Evolutionary conservation across 2,113 vertebrate genomes (phyloP), one percentile per base, ranked within the genome.

Genomic region (Phyllostomus hastatus): DNA sequence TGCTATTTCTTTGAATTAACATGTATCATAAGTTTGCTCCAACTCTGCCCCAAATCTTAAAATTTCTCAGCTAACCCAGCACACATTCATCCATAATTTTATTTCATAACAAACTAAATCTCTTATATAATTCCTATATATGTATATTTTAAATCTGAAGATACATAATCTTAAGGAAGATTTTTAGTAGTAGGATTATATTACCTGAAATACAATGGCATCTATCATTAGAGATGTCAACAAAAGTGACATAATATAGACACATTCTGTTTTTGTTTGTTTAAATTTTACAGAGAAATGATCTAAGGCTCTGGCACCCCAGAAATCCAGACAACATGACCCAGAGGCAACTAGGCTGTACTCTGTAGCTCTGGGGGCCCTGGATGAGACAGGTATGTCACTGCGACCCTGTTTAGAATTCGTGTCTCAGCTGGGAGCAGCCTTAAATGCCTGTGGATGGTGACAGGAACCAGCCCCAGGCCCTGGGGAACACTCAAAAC

Each of bases 321-420:
- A 17, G 46, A 35, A 31, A 5, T 4, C 3, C 8, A 28, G 24
- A 1, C 2, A 0, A 1, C 2, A 0, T 19, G 10, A 9, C 67
- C 31, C 4, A 12, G 72, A 26, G 2, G 59, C 1, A 2, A 24
- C 1, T 1, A 4, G 7, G 0, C 4, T 22, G 46, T 1, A 8
- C 2, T 33, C 31, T 3, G 1, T 4, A 5, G 1, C 1, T 0
- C 16, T 7, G 0, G 1, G 35, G 1, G 0, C 5, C 10, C 2
- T 15, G n/a, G 52, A 14, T 10, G 19, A 26, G 14, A 0, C 0
- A 7, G 28, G 19, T 15, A 2, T 26, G 1, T 24, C 1, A 0
- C 12, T 8, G 11, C 16, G 33, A 10, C 59, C 22, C 0, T 1
- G 22, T 14, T 54, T 80, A 31, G 48, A 57, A 10, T n/a, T 22